Conservation (phyloP, 2,113 vertebrate genomes). For the Cichladusa arquata region DNA sequence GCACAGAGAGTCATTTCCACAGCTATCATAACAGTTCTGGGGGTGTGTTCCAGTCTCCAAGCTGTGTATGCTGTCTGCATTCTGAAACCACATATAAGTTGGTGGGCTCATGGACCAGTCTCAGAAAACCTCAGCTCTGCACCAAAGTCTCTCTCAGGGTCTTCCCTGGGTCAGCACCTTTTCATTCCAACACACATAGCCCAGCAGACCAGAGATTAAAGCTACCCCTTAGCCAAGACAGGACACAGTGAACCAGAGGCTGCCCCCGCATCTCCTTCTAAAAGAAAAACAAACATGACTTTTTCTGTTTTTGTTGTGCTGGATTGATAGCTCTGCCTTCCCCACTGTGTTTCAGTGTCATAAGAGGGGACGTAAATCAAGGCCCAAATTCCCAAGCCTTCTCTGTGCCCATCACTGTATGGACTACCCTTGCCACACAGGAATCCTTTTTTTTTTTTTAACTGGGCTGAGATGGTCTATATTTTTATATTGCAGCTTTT, state of each 20-base stretch:
- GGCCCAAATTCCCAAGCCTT: neutral
- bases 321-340: neutral
- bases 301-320: neutral
- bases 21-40: neutral
- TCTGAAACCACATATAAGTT: constrained; percentile 25
- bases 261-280: neutral
- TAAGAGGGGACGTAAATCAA: neutral
- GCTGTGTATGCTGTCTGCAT: neutral
- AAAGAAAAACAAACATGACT: neutral
- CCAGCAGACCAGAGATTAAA: neutral
- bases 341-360: neutral
- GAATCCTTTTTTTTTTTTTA: neutral
- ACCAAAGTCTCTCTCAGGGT: neutral
- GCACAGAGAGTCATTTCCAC: neutral
- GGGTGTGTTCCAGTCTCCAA: neutral
- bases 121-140: constrained; percentile 7
- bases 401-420: neutral
- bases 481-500: neutral
- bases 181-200: neutral
- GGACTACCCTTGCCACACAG: neutral
- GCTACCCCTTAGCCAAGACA: neutral
- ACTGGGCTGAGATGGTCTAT: neutral
- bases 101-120: neutral
- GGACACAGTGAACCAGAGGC: neutral
- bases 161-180: neutral